Evolutionary conservation across 2,113 vertebrate species (phyloP).

Genomic region (Felis chaus): DNA sequence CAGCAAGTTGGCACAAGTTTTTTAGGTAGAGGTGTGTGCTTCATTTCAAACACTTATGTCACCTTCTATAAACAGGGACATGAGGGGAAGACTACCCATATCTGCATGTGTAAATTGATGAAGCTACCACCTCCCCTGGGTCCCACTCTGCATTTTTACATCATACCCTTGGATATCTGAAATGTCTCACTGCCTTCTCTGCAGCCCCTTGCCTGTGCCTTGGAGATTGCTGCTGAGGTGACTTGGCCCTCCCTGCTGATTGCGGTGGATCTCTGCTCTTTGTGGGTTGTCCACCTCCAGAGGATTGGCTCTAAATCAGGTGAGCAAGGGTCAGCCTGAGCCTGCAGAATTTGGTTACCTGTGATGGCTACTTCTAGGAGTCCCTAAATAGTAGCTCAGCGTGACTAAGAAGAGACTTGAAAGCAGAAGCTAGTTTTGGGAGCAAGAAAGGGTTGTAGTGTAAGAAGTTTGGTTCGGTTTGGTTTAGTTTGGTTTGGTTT

Average conservation of each 20-base stretch:
- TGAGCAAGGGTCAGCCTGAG: background rate
- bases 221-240: background rate
- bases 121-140: background rate
- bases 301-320: background rate
- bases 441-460: background rate
- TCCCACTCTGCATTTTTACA: background rate
- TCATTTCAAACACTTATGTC: background rate
- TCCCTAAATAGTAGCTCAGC: background rate
- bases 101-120: background rate
- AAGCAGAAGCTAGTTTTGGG: background rate
- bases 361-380: background rate
- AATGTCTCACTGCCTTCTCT: background rate
- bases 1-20: background rate
- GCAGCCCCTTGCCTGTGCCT: background rate
- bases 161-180: background rate
- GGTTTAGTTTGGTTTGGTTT: background rate
- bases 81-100: background rate
- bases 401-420: background rate
- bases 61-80: background rate
- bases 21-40: background rate
- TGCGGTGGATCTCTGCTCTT: background rate
- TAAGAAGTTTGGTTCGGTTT: background rate
- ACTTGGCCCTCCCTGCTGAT: background rate
- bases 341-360: background rate
- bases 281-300: background rate